phyloP scores from a whole-genome alignment of 2,888 invertebrate genomes.

The Schrankia costaestrigalis region DNA sequence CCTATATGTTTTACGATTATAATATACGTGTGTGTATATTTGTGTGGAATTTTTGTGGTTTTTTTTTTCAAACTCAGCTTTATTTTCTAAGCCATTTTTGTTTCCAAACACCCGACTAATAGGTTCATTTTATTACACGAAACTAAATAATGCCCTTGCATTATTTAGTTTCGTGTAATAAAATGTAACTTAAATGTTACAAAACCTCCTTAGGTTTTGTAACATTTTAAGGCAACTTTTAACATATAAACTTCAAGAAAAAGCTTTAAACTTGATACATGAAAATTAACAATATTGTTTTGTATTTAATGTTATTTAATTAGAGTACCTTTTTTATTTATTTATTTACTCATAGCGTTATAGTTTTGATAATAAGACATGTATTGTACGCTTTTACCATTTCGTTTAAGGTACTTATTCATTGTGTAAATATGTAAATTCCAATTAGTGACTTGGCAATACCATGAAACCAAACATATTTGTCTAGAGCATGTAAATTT shows the following conservation, averaged over 20 bases:
- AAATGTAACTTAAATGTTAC: too few relatives aligned
- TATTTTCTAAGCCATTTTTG: too few relatives aligned
- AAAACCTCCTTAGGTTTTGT: too few relatives aligned
- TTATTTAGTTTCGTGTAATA: too few relatives aligned
- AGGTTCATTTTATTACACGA: too few relatives aligned
- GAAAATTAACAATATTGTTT: slow-evolving; percentile 33
- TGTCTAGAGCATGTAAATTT: slow-evolving; percentile 72
- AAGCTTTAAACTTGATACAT: slow-evolving; percentile 40
- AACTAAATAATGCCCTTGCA: too few relatives aligned
- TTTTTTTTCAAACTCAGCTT: too few relatives aligned
- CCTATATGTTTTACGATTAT: slow-evolving; percentile 22
- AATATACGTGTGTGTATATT: slow-evolving; percentile 16
- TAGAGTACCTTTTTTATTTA: slow-evolving; percentile 56
- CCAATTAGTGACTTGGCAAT: slow-evolving; percentile 70
- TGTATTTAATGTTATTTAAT: slow-evolving; percentile 38
- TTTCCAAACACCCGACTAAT: too few relatives aligned
- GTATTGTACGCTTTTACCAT: slow-evolving; percentile 61
- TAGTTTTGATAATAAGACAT: slow-evolving; percentile 24
- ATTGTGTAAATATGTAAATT: slow-evolving; percentile 78
- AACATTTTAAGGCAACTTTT: too few relatives aligned
- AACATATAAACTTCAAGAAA: slow-evolving; percentile 31
- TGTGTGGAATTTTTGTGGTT: too few relatives aligned
- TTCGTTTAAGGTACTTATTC: slow-evolving; percentile 55
- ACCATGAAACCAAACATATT: slow-evolving; percentile 79
- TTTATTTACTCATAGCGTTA: slow-evolving; percentile 59